Evolutionary conservation across 2,113 vertebrate species (phyloP), one percentile per base, ranked within the genome.

Genomic region (Lates calcarifer): DNA sequence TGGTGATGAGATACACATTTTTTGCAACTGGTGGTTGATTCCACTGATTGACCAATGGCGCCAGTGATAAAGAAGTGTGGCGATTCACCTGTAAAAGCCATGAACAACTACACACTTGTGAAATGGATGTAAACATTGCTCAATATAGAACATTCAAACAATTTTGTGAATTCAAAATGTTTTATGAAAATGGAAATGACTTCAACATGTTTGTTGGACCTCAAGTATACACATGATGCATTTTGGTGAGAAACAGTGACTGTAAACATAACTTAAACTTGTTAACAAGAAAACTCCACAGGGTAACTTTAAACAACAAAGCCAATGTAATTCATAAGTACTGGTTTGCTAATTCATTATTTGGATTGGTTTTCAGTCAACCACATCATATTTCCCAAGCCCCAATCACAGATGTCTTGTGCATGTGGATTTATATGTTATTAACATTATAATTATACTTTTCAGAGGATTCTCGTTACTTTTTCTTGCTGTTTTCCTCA

Each of bases 271-370:
- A 29, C 24, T 63, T 81, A 15, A 6, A 29, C 41, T 60, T 41
- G 22, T 72, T 85, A 28, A 56, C n/a, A 56, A 41, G 13, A 78
- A 55, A 68, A 26, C 67, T 76, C 74, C 85, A 79, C 85, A 67
- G 55, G 80, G 63, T 60, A 31, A 74, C 60, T 85, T 86, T 37
- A 75, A 82, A 63, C 24, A 55, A 29, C 35, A 49, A 35, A 37
- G 37, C 69, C 13, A 35, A 12, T 35, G 43, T 49, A 41, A 20
- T 66, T 13, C 24, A 24, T 5, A 56, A 60, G 15, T 53, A 41
- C 41, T 37, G 11, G 8, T 70, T 70, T 72, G 15, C 7, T 31
- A 35, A 5, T 71, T 62, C 43, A 49, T 81, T 41, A 35, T 31
- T 20, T 29, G 37, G 45, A 63, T 69, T 77, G 56, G 53, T 79